Base-by-base conservation (phyloP, 2,797 vertebrate genomes). In the Silurus lanzhouensis region DNA sequence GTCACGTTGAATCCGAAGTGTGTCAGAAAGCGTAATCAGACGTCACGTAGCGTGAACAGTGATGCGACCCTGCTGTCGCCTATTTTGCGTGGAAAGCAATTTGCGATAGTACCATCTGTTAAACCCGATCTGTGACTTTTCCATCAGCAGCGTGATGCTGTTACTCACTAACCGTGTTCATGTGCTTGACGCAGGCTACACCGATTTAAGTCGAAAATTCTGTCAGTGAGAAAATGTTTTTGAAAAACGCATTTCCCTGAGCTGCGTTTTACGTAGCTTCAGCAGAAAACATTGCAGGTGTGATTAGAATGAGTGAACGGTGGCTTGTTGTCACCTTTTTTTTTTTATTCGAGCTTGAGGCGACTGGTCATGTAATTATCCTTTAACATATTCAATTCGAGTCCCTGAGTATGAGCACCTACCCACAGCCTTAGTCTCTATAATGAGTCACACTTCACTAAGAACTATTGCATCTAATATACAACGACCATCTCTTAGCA, bases 11-110 rank as follows among this genome's bases (percentile, higher is more conserved):
- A 60, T 44, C 61, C 76, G 1, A n/a, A 63, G 75, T 7, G 76
- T 78, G 58, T 78, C 76, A 78, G 58, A 55, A 58, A 78, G 74
- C 44, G n/a, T 78, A 78, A 78, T 78, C 31, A 19, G 76, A 82
- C 44, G 44, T 81, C 61, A 64, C 19, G n/a, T 17, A 48, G 78
- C 14, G 25, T 46, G 27, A 79, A 79, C 63, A 22, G 76, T 14
- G 74, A 57, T 78, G 74, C 63, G 55, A 75, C 52, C 76, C 63
- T 67, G 61, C 83, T 84, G 48, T 84, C 72, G 14, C n/a, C 83
- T 38, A 44, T 67, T 68, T 22, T 76, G 83, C 75, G 19, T 27
- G 64, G 75, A 57, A 79, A 70, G 25, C 83, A 60, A 60, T 84
- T 71, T 84, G 58, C 22, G 46, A 38, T 70, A 70, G 20, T 25